These are phyloP conservation scores for Apodemia duryi DNA, from an alignment of 2,888 invertebrate species.

Conservation along the genomic window DNA sequence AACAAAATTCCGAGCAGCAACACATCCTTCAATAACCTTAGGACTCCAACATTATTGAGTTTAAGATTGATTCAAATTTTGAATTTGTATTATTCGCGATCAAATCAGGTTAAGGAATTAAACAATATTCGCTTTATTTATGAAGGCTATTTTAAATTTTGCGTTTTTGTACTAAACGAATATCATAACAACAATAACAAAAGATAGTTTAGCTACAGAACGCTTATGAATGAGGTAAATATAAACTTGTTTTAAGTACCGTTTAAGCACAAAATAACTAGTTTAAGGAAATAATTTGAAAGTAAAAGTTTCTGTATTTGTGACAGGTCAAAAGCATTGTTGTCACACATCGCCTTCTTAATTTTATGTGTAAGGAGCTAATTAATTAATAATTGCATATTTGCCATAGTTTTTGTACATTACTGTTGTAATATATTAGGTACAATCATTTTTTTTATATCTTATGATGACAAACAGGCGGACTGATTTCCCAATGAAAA, in stretches of 20 bases:
- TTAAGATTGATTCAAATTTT: too few relatives aligned
- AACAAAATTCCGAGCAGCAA: too few relatives aligned
- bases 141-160: too few relatives aligned
- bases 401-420: background rate
- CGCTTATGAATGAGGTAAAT: slow-evolving; percentile 1
- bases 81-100: too few relatives aligned
- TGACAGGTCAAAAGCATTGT: slow-evolving; percentile 2
- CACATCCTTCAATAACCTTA: too few relatives aligned
- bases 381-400: background rate
- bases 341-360: slow-evolving; percentile 1
- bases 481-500: too few relatives aligned
- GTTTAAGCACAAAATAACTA: background rate
- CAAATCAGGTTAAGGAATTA: too few relatives aligned
- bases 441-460: background rate
- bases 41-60: too few relatives aligned
- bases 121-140: too few relatives aligned
- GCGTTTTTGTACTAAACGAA: background rate
- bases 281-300: background rate
- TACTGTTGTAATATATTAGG: background rate
- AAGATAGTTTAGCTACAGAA: background rate
- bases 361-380: background rate
- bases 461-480: too few relatives aligned
- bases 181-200: background rate
- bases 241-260: background rate
- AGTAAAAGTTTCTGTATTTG: slow-evolving; percentile 1